A percentile compares a stretch with the other conserved stretches of the same genome.
phyloP scores from a whole-genome alignment of 2,888 invertebrate species.

The Drosophila imparisetae region DNA sequence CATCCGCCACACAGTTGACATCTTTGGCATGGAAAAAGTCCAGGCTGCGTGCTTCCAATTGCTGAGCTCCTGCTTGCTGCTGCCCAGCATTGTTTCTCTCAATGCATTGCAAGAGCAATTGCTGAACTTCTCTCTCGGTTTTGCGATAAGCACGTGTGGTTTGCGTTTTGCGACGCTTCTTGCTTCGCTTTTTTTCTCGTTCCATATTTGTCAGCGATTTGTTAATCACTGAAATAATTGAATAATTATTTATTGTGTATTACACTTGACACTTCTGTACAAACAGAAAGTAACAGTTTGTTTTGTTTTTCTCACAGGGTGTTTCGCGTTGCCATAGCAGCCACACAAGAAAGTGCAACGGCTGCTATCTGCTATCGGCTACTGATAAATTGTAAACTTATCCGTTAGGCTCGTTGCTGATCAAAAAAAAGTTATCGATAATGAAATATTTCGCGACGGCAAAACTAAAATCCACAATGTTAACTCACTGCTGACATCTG shows the following conservation, averaged over 20 bases:
- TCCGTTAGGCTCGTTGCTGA: not conserved
- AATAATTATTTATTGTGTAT: not conserved
- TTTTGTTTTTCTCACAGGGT: slow-evolving; percentile 30
- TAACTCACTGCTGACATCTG: no score
- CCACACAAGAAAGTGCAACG: not conserved
- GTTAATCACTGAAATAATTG: not conserved
- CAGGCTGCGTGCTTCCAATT: slow-evolving; percentile 55
- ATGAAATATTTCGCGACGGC: not conserved
- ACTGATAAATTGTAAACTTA: not conserved
- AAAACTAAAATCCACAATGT: no score
- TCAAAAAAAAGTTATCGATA: not conserved
- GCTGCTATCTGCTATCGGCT: not conserved
- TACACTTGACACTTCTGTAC: not conserved
- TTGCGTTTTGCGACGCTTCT: slow-evolving; percentile 68
- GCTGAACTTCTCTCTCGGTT: slow-evolving; percentile 76
- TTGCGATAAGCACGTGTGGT: slow-evolving; percentile 74
- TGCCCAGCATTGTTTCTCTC: slow-evolving; percentile 1
- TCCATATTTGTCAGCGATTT: slow-evolving; percentile 19
- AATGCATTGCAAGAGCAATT: slow-evolving; percentile 54
- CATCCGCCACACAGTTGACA: not conserved
- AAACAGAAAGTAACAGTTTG: slow-evolving; percentile 29
- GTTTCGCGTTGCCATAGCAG: slow-evolving; percentile 26
- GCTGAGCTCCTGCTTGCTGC: slow-evolving; percentile 11
- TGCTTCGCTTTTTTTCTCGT: slow-evolving; percentile 21
- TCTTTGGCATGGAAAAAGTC: slow-evolving; percentile 68